Percentiles rank a stretch among this genome's conserved stretches.
Evolutionary conservation across 2,113 vertebrate species (phyloP).

Genomic region (Cricetomys ansorgei): DNA sequence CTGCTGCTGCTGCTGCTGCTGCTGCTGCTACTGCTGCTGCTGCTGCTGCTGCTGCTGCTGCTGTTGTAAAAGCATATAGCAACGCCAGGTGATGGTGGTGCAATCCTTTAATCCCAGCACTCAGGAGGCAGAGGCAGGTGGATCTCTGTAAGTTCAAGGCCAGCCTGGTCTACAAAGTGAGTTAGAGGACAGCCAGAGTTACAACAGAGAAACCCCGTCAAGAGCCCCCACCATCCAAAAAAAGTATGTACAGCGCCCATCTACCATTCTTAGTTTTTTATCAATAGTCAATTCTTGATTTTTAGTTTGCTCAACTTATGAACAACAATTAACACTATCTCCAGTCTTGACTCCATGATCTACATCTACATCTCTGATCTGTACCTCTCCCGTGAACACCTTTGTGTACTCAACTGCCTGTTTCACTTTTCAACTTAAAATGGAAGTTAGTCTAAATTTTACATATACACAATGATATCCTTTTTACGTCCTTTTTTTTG

Average conservation of each 20-base stretch:
- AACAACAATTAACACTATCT: neutral
- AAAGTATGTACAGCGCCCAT: neutral
- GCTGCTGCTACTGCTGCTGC: too few relatives aligned
- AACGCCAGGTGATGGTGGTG: too few relatives aligned
- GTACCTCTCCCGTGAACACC: neutral
- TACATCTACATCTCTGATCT: neutral
- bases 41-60: neutral
- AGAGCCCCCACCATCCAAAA: too few relatives aligned
- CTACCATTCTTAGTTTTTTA: neutral
- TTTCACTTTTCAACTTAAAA: neutral
- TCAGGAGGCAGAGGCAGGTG: too few relatives aligned
- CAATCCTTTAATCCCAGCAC: too few relatives aligned
- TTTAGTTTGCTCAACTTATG: neutral
- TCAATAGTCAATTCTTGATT: neutral
- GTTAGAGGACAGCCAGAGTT: too few relatives aligned
- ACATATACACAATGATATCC: neutral
- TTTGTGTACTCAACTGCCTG: neutral
- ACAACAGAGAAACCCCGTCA: too few relatives aligned
- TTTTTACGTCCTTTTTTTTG: neutral
- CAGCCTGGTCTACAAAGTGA: too few relatives aligned
- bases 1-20: too few relatives aligned
- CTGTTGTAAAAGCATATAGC: too few relatives aligned
- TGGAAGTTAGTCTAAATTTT: slow-evolving; percentile 19
- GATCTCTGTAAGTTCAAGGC: too few relatives aligned
- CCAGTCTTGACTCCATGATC: neutral